Base-by-base conservation (phyloP, 2,888 invertebrate species). In the Pelosia muscerda region DNA sequence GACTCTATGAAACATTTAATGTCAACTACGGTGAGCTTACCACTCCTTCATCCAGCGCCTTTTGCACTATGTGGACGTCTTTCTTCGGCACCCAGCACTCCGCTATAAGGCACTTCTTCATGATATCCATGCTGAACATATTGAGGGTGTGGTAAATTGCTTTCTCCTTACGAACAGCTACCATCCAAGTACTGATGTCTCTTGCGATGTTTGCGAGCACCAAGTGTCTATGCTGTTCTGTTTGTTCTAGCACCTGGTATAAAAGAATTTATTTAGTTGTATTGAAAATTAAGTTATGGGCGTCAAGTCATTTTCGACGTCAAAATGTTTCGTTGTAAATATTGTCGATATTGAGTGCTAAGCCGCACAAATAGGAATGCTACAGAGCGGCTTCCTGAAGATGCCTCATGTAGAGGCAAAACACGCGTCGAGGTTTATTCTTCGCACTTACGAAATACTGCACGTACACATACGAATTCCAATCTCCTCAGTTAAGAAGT, bases 71-170 rank as follows among this genome's bases (percentile, higher is more conserved):
- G 22, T 96, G 95, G 49, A 98, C 89, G 82, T 98, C 98, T 61
- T 94, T 92, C 2, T 95, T 93, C 0, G 98, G 98, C 71, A 98
- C 97, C 98, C 98, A 98, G 84, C 98, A 98, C 90, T 98, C 98
- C 0, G 97, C 98, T 77, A 98, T 98, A 34, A 98, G 95, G 87
- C 98, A 98, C 86, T 98, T 98, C 91, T 97, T 97, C 1, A 98
- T 97, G 11, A 98, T 97, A 86, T 98, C 98, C 95, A 98, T 96
- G 87, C 97, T 98, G 93, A 98, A 98, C 92, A 98, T 96, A 92
- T 99, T 99, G 81, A 99, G 95, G 0, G 98, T 98, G 88, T 98
- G 98, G 92, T 98, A 99, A 86, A 99, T 98, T 3, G 98, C 98
- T 89, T 99, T 99, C 95, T 98, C 98, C 87, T 98, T 98, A 25